Percentiles rank a stretch among this genome's conserved stretches.
Evolutionary conservation across 2,797 vertebrate species (phyloP).

Genomic region (Clarias fuscus): DNA sequence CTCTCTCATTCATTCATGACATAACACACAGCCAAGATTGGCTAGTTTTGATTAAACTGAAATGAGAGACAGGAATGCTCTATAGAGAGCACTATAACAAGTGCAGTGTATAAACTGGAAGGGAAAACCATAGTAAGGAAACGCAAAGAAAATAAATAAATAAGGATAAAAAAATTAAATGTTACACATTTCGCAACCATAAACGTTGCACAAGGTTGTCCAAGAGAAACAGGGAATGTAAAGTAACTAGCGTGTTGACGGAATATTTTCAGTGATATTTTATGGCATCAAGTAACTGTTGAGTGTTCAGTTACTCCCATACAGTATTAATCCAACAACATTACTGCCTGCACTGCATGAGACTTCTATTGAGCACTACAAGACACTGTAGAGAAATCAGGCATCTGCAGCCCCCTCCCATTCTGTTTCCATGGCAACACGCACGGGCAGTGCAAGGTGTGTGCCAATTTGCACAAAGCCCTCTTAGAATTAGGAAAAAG

Average conservation of each 20-base stretch:
- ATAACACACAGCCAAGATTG: not conserved
- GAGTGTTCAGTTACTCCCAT: not conserved
- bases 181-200: not conserved
- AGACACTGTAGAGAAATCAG: not conserved
- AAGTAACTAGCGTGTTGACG: not conserved
- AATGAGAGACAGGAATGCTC: not conserved
- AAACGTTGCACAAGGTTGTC: not conserved
- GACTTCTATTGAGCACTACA: not conserved
- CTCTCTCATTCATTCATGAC: not conserved
- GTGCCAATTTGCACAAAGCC: constrained; percentile 46
- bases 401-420: constrained; percentile 1
- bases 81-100: not conserved
- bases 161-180: not conserved
- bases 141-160: not conserved
- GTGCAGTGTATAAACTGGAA: not conserved
- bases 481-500: constrained; percentile 39
- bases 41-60: not conserved
- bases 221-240: not conserved
- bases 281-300: not conserved
- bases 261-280: too few species aligned
- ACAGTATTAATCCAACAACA: not conserved
- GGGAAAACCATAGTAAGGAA: not conserved
- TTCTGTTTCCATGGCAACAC: constrained; percentile 43
- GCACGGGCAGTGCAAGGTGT: constrained; percentile 50
- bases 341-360: not conserved